Conservation (phyloP, 2,797 vertebrate species). For the Artibeus jamaicensis region DNA sequence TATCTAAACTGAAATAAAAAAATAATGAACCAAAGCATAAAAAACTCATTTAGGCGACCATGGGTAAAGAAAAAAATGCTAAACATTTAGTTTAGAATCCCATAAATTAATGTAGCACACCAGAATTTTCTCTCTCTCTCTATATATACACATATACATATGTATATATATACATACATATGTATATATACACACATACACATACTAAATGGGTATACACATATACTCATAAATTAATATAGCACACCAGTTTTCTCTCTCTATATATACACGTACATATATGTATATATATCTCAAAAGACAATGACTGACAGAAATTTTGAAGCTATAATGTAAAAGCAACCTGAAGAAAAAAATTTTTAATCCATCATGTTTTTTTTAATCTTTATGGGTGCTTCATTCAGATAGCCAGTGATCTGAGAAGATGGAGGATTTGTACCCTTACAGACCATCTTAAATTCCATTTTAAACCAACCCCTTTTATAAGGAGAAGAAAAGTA, state of each 20-base stretch:
- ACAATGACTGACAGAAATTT: not conserved
- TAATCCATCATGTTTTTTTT: not conserved
- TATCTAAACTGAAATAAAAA: not conserved
- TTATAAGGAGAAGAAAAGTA: no score
- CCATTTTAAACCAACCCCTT: no score
- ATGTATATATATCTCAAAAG: not conserved
- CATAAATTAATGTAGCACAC: not conserved
- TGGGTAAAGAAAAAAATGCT: not conserved
- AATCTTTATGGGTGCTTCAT: no score
- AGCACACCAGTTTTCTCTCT: no score
- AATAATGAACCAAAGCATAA: conserved; percentile 18
- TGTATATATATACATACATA: no score
- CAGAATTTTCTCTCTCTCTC: not conserved
- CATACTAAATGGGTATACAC: no score
- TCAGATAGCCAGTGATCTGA: no score
- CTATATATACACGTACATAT: not conserved
- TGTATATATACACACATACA: no score
- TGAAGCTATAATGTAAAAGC: not conserved
- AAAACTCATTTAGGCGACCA: not conserved
- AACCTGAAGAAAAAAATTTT: not conserved
- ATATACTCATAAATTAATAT: no score
- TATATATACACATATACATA: not conserved
- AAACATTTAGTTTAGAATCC: not conserved
- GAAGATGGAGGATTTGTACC: no score
- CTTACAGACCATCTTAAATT: no score